These are phyloP conservation scores for Oxygymnocypris stewartii DNA, from an alignment of 2,113 vertebrate species.

Conservation along the genomic window DNA sequence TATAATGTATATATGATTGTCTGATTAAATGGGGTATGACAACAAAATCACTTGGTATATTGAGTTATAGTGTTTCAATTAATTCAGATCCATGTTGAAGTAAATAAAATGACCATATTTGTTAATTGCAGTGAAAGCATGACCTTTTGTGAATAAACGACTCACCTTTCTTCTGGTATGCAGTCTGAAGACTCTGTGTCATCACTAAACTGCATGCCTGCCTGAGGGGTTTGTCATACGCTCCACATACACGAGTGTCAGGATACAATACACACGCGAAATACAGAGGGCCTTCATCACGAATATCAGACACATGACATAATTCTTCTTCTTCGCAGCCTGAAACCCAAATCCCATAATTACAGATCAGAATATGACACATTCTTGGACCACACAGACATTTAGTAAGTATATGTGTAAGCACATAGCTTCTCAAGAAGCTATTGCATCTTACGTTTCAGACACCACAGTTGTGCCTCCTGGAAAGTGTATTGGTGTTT, in stretches of 20 bases:
- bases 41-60: neutral
- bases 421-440: neutral
- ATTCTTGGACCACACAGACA: neutral
- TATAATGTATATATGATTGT: neutral
- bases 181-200: conserved; percentile 63
- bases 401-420: neutral
- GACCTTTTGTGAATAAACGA: neutral
- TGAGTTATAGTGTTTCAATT: neutral
- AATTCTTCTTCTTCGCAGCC: conserved; percentile 82
- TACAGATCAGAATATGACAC: neutral
- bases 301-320: conserved; percentile 79
- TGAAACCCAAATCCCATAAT: conserved; percentile 59
- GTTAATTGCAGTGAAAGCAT: neutral
- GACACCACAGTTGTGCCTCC: conserved; percentile 85
- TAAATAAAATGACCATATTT: neutral
- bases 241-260: conserved; percentile 79
- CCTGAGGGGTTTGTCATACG: conserved; percentile 65
- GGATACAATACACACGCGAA: conserved; percentile 82
- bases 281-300: conserved; percentile 62
- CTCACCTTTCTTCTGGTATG: conserved; percentile 83
- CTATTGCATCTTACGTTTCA: conserved; percentile 80
- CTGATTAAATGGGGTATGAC: neutral
- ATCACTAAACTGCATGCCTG: conserved; percentile 75
- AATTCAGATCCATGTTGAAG: neutral
- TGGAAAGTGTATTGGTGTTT: conserved; percentile 76